Base-by-base conservation (phyloP, 2,797 vertebrate genomes). In the Mycteria americana region DNA sequence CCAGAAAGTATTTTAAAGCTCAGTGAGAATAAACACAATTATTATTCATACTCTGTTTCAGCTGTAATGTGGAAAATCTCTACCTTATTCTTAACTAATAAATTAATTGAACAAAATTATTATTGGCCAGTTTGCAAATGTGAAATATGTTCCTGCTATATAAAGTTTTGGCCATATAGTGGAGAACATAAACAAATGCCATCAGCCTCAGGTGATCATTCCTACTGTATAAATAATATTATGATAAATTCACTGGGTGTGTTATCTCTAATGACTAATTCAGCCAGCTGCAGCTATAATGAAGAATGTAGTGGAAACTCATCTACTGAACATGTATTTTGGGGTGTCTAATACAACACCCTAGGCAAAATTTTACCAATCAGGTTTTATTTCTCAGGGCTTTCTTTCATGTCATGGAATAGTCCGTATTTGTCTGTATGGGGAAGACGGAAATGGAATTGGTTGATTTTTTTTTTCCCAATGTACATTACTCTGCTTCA, bases 231-330 rank as follows among this genome's bases (percentile, higher is more conserved):
- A 94, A 95, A 88, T 81, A 89, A 89, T 80, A 85, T 78, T 70
- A 56, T 46, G 79, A 77, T 93, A 92, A 72, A 93, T 92, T 91
- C 57, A 83, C 62, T 65, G 53, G 33, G 11, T 70, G 31, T 67
- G 57, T 94, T 94, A 74, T 72, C 50, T 59, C 37, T 73, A 75
- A 93, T 75, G 53, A 94, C 81, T 77, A 91, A 91, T 94, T 97
- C 78, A 93, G 19, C 21, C n/a, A 85, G 57, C 50, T 73, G 76
- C 62, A 68, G 23, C 7, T 83, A 37, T 67, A 89, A 92, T 76
- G 68, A 82, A 79, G 86, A 91, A 70, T 35, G 30, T 22, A 92
- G 50, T 81, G 72, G 56, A 96, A 90, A 59, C 21, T 81, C 88
- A 77, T 64, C 48, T 65, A 56, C 50, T 67, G 48, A 92, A 88